A percentile compares a stretch with the other conserved stretches of the same genome.
These are phyloP conservation scores for Phaethornis superciliosus DNA, from an alignment of 2,113 vertebrate species.

Conservation along the genomic window DNA sequence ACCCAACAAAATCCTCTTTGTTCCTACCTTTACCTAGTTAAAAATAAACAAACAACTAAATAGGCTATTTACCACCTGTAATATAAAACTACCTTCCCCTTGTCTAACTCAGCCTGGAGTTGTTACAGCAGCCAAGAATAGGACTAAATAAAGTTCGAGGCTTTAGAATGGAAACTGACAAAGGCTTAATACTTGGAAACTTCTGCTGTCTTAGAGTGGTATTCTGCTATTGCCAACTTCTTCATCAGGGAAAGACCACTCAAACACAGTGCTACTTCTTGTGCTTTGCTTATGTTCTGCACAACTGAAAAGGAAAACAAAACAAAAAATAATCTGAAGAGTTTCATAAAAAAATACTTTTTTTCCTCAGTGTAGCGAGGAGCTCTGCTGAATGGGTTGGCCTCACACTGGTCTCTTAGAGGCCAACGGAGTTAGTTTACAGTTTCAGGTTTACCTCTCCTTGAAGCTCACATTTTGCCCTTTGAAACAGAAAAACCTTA, in stretches of 20 bases:
- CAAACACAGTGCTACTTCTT: neutral
- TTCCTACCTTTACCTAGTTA: neutral
- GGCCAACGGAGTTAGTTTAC: neutral
- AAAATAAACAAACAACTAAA: neutral
- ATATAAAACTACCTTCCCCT: slow-evolving; percentile 3
- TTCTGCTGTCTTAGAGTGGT: neutral
- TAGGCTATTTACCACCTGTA: neutral
- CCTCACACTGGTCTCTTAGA: neutral
- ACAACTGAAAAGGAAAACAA: neutral
- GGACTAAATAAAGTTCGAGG: slow-evolving; percentile 41
- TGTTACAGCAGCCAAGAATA: slow-evolving; percentile 54
- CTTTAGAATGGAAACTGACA: slow-evolving; percentile 29
- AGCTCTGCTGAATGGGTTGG: neutral
- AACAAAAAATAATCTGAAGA: neutral
- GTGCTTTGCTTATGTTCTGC: neutral
- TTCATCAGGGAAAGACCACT: slow-evolving; percentile 16
- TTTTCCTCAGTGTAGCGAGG: neutral
- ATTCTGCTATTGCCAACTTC: slow-evolving; percentile 21
- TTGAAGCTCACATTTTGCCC: neutral
- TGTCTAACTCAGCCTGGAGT: slow-evolving; percentile 37
- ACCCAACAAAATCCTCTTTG: neutral
- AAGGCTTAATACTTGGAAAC: neutral
- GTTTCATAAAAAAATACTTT: neutral
- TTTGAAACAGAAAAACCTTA: neutral
- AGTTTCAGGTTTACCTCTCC: neutral